Base-by-base conservation (phyloP, 1,140 invertebrate species). In the Drosophila mayri region DNA sequence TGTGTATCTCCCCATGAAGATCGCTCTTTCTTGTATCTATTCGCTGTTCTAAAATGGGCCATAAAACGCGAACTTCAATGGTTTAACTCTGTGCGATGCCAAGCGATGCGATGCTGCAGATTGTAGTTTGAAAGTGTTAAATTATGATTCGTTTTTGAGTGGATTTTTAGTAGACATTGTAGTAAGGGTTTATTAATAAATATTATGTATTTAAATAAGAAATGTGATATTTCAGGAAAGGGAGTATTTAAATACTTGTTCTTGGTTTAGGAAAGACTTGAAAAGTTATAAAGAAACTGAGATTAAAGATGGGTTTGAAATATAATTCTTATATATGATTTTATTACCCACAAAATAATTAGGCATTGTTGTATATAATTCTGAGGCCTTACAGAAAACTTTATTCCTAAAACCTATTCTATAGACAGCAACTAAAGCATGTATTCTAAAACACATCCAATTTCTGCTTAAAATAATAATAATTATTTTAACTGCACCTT, bases 31-130 rank as follows among this genome's bases (percentile, higher is more conserved):
- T 55, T 41, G 66, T 37, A 60, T 59, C 68, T 72, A 72, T 72
- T 41, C 68, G 41, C 67, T 72, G 67, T 60, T 72, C 68, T 72
- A 72, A 72, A 70, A 72, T 72, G 68, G 68, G 28, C 68, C 68
- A 72, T 72, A 72, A 72, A 72, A 71, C 66, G 66, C 70, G 66
- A 72, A 50, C 68, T 72, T 72, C 50, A 57, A 70, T 71, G 49
- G 22, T n/a, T 40, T 37, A 71, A 47, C 64, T 28, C 46, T 32
- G 30, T 20, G 49, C 49, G 28, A 63, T 55, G 61, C 60, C 22
- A 44, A 54, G 59, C 47, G 37, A 55, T 55, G 40, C 41, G 60
- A 18, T 68, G 67, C 67, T 44, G 35, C 50, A 50, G 50, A 58
- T 71, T 40, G 38, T 25, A 44, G 62, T 66, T 67, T 22, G 7